phyloP scores from a whole-genome alignment of 2,113 vertebrate genomes.

The Miniopterus natalensis region DNA sequence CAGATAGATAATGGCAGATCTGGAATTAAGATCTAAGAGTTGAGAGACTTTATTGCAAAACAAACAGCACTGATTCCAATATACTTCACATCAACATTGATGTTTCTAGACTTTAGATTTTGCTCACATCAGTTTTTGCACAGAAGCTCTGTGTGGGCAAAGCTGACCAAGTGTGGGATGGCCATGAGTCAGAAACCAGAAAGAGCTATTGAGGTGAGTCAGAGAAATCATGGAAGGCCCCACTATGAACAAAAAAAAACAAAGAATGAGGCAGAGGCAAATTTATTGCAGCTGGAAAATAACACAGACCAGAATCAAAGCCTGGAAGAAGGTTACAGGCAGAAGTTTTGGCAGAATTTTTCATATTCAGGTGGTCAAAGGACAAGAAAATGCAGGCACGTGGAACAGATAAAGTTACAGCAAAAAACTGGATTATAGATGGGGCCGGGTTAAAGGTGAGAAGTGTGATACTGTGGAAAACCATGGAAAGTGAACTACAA shows the following conservation, averaged over 20 bases:
- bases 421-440: neutral
- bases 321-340: neutral
- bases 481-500: neutral
- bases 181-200: slow-evolving; percentile 64
- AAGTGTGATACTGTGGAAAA: neutral
- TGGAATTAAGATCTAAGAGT: neutral
- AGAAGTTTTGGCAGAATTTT: slow-evolving; percentile 24
- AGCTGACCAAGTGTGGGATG: neutral
- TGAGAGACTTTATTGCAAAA: neutral
- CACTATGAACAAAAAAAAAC: neutral
- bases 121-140: slow-evolving; percentile 27
- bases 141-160: slow-evolving; percentile 10
- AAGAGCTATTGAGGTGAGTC: neutral
- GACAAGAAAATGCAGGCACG: slow-evolving; percentile 10
- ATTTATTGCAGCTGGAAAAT: neutral
- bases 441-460: neutral
- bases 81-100: neutral
- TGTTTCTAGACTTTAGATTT: slow-evolving; percentile 48
- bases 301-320: neutral
- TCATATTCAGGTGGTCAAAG: slow-evolving; percentile 27
- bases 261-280: neutral
- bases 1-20: neutral
- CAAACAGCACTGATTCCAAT: neutral
- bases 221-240: slow-evolving; percentile 54
- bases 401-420: neutral